These are phyloP conservation scores for Suricata suricatta DNA, from an alignment of 2,113 vertebrate species.

Conservation along the genomic window DNA sequence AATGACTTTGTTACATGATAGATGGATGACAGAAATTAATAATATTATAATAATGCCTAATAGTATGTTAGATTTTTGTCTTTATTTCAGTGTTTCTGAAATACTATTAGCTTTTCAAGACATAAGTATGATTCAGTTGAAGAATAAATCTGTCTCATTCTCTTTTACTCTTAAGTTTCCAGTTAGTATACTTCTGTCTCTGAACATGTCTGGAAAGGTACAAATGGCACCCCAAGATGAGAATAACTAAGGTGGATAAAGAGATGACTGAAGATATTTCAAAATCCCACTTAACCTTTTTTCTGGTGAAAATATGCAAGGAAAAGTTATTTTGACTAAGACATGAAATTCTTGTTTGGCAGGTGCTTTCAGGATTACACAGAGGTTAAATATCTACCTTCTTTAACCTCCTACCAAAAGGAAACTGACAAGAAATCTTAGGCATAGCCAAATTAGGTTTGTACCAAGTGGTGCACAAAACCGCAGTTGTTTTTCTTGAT, in stretches of 20 bases:
- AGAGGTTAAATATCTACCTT: constrained; percentile 26
- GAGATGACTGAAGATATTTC: background rate
- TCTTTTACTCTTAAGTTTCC: constrained; percentile 28
- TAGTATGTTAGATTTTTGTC: background rate
- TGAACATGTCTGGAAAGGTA: background rate
- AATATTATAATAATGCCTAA: background rate
- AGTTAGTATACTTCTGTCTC: background rate
- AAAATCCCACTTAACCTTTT: constrained; percentile 38
- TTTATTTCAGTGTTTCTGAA: constrained; percentile 46
- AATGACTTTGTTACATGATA: background rate
- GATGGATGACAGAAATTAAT: background rate
- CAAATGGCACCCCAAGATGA: background rate
- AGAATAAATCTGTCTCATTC: background rate
- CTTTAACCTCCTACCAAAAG: background rate
- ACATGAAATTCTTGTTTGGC: constrained; percentile 21
- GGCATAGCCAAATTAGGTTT: background rate
- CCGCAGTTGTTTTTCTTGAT: background rate
- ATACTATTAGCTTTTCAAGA: constrained; percentile 17
- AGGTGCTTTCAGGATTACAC: constrained; percentile 23
- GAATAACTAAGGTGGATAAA: constrained; percentile 29
- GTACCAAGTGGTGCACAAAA: background rate
- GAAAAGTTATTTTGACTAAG: background rate
- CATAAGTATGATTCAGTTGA: background rate
- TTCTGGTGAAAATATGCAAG: constrained; percentile 10
- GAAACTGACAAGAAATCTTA: background rate